Base-by-base conservation (phyloP, 2,888 invertebrate species). In the Luperina testacea region DNA sequence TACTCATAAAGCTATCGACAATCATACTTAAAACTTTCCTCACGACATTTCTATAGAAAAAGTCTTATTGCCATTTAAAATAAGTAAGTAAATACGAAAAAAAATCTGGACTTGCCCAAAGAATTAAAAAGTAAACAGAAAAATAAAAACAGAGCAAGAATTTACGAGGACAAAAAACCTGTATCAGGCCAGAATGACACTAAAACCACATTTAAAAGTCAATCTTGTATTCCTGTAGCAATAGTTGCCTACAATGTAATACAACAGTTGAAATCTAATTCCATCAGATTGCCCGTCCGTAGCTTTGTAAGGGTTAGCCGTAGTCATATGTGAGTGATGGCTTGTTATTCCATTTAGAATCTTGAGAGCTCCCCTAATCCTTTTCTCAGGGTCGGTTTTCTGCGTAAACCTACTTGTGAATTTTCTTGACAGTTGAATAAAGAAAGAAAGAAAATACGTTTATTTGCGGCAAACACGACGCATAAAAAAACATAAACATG, bases 291-390 rank as follows among this genome's bases (percentile, higher is more conserved):
- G 65, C 48, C 24, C 1, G 9, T 24, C 75, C 45, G 5, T 24
- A 51, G 42, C n/a, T 53, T 6, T 38, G 53, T 24, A 32, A 65
- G 32, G 57, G 42, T 45, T 64, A 68, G 38, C 20, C 15, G 7
- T 38, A 38, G 61, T 32, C 17, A 17, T 69, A 72, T 77, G 59
- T 69, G 73, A 64, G 59, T 69, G 73, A 64, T 48, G 72, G 42
- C 32, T 73, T 63, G 32, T 72, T 59, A 72, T 57, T 80, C 69
- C 13, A 59, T 42, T 67, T 70, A 48, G 27, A 42, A 70, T 84
- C 70, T 70, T 51, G 75, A 84, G 76, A 76, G 81, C 81, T 71
- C 20, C 24, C 24, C 15, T 75, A 84, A 73, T 71, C 65, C 48
- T 80, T 75, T 61, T 51, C 71, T 74, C 48, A 2, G 13, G 27